Evolutionary conservation across 2,113 vertebrate genomes (phyloP), one percentile per base, ranked within the genome.

Genomic region (Melanerpes aurifrons): DNA sequence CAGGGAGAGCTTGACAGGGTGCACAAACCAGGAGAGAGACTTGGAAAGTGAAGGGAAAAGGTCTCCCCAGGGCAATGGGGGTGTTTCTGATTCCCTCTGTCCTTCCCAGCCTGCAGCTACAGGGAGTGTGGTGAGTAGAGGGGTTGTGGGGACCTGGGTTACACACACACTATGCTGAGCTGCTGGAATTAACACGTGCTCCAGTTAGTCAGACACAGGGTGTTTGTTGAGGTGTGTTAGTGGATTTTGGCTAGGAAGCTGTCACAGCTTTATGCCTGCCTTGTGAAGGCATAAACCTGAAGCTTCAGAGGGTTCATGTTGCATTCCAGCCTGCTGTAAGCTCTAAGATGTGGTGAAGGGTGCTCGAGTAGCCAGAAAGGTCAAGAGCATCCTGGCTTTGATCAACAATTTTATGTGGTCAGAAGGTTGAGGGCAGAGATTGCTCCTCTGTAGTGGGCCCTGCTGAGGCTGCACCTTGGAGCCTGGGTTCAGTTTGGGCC

Each of bases 181-280:
- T 10, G 35, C 16, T 8, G 54, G 32, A 4, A 9, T 40, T 17
- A 7, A 29, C 69, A 2, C 2, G 1, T 5, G 18, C 20, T 69
- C 48, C 10, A 1, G 25, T 37, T 18, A 3, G 15, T 81, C 2
- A 0, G 9, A 2, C 9, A 1, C 3, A 8, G 10, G 63, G 15
- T 12, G 15, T 12, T 92, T 22, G 3, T 59, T 29, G 16, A 21
- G 22, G 3, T 28, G 6, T 6, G 3, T 19, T 3, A 13, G 29
- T 37, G 84, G 31, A 7, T 82, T 56, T 35, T 54, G 8, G 37
- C n/a, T 11, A 11, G 29, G n/a, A 67, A 48, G n/a, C 10, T 37
- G 50, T 24, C 50, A 29, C 15, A 13, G 47, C 4, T 67, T 62
- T 53, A 14, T 45, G 50, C 25, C 59, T 40, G 26, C 25, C 12